A percentile compares a stretch with the other conserved stretches of the same genome.
Evolutionary conservation across 2,797 vertebrate species (phyloP).

Genomic region (Heterohyrax brucei): DNA sequence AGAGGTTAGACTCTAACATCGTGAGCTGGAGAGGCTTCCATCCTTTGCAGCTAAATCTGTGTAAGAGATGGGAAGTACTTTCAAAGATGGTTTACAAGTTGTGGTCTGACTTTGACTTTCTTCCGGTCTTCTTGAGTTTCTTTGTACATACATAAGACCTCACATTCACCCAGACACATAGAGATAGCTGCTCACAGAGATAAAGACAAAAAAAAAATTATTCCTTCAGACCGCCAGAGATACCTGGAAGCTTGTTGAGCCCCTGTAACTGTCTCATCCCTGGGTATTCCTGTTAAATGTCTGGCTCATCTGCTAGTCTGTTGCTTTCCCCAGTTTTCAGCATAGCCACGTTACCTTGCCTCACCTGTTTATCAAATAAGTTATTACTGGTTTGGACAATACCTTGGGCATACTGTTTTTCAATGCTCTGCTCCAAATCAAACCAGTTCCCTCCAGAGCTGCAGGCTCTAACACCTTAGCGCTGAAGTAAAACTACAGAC

Average conservation of each 20-base stretch:
- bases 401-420: neutral
- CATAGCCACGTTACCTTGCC: neutral
- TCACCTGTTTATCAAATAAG: neutral
- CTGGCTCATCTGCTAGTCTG: neutral
- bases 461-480: neutral
- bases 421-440: too few species aligned
- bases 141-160: neutral
- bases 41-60: neutral
- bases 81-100: neutral
- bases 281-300: neutral
- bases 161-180: neutral
- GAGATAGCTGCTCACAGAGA: neutral
- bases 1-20: neutral
- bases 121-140: neutral
- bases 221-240: neutral
- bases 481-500: neutral
- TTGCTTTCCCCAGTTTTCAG: neutral
- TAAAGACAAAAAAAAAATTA: too few species aligned
- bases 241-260: neutral
- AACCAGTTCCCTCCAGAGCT: neutral
- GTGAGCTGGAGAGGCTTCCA: neutral
- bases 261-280: neutral
- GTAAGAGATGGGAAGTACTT: neutral
- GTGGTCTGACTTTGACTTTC: neutral
- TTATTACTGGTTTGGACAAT: neutral